Evolutionary conservation across 2,888 invertebrate genomes (phyloP).

Genomic region (Colletes collaris): DNA sequence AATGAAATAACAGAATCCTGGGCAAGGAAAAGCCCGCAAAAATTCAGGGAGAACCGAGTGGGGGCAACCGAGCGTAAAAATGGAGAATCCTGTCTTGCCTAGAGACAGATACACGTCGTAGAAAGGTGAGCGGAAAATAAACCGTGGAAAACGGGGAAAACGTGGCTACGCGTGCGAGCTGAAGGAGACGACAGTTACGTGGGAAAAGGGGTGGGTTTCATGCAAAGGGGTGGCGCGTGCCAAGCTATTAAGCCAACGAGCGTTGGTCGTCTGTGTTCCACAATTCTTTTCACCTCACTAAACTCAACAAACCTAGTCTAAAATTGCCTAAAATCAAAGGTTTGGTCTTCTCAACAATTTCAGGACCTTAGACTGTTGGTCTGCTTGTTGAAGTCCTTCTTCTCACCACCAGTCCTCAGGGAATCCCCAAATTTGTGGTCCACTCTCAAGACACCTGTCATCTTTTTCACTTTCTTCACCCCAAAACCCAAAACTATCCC

Average conservation of each 20-base stretch:
- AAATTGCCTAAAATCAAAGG: too few species aligned
- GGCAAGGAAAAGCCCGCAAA: not conserved
- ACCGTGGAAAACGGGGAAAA: conserved; percentile 4
- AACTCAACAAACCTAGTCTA: too few species aligned
- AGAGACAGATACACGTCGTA: conserved; percentile 7
- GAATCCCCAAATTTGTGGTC: too few species aligned
- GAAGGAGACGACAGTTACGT: not conserved
- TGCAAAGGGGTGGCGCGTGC: conserved; percentile 47
- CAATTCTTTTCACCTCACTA: too few species aligned
- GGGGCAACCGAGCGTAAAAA: not conserved
- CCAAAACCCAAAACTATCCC: too few species aligned
- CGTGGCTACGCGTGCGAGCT: not conserved
- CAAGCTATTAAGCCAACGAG: conserved; percentile 58
- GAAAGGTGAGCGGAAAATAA: conserved; percentile 29
- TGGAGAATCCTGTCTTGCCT: conserved; percentile 9
- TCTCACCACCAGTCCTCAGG: too few species aligned
- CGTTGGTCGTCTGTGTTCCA: conserved; percentile 47
- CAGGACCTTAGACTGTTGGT: too few species aligned
- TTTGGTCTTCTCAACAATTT: too few species aligned
- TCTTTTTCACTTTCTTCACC: too few species aligned
- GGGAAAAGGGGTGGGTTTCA: conserved; percentile 34
- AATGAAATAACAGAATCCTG: not conserved
- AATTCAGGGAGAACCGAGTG: conserved; percentile 1
- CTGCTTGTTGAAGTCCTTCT: too few species aligned
- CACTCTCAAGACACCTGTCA: too few species aligned